Conservation (phyloP, 2,113 vertebrate genomes). For the Copsychus sechellarum region DNA sequence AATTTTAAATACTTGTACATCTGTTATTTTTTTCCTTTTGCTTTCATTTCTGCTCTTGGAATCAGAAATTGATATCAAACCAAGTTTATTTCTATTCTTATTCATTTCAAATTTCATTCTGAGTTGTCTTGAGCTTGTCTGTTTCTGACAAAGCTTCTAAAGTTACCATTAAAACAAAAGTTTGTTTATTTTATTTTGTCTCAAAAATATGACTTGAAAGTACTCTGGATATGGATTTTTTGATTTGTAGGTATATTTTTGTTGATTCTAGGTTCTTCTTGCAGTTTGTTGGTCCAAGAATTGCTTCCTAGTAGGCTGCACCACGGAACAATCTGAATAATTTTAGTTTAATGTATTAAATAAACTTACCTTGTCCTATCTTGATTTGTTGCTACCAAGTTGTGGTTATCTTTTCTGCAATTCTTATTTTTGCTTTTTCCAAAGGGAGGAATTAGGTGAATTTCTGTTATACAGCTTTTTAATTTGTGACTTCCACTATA, state of each 20-base stretch:
- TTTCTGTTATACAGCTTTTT: not conserved
- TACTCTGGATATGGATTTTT: not conserved
- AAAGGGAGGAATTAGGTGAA: not conserved
- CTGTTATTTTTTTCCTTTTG: not conserved
- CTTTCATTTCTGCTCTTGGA: not conserved
- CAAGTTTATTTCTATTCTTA: not conserved
- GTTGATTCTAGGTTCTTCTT: not conserved
- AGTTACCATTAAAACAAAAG: not conserved
- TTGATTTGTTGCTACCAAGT: not conserved
- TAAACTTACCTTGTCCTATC: not conserved
- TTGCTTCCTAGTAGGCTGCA: not conserved
- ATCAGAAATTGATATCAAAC: not conserved
- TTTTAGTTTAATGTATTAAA: not conserved
- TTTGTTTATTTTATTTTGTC: not conserved
- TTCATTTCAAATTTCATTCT: not conserved
- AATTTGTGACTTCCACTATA: not conserved
- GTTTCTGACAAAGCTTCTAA: not conserved
- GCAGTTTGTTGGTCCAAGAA: not conserved
- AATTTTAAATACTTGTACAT: not conserved
- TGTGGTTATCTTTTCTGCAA: not conserved
- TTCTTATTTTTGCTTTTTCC: not conserved
- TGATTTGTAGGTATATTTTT: not conserved
- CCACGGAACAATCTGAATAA: not conserved
- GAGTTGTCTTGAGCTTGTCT: not conserved
- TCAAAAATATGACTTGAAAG: not conserved